Base-by-base conservation (phyloP, 2,797 vertebrate genomes). In the Melanogrammus aeglefinus region DNA sequence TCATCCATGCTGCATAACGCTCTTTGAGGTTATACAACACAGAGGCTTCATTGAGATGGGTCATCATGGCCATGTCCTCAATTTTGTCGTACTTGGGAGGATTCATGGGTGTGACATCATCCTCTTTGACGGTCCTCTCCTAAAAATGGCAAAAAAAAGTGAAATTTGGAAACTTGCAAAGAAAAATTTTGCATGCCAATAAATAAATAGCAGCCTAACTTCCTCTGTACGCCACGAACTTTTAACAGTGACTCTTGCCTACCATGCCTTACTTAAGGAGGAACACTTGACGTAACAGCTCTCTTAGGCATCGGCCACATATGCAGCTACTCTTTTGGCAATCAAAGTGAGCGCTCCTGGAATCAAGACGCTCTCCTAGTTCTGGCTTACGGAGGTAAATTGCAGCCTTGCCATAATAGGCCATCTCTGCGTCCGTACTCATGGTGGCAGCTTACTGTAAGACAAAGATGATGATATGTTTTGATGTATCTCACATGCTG, bases 361-460 rank as follows among this genome's bases (percentile, higher is more conserved):
- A n/a, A n/a, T n/a, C n/a, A n/a, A n/a, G n/a, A n/a, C n/a, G n/a
- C n/a, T n/a, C 29, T 10, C 95, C 85, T 94, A n/a, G 94, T 2
- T 96, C 95, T 0, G 95, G 94, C 41, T 95, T 96, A 38, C 95
- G 89, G 75, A 96, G 94, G 76, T 83, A 97, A 0, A 92, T 85
- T 75, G 95, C 95, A 0, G 95, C 96, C 85, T 89, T 87, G 78
- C 95, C 95, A 74, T 95, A 97, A 0, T 91, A n/a, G 0, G 90
- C 35, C 35, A 35, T 35, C 35, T 35, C 35, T 35, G 35, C 35
- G 35, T 35, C 35, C 1, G 35, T 35, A 82, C 92, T 91, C 88
- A 90, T 90, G 72, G 47, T 73, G 39, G 44, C 47, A 89, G 33
- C 47, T 75, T 66, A 57, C 51, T 74, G 38, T 74, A 10, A 12